Percentiles rank a stretch among this genome's conserved stretches.
Evolutionary conservation across 1,140 invertebrate genomes (phyloP).

Genomic region (Procambarus virginalis): DNA sequence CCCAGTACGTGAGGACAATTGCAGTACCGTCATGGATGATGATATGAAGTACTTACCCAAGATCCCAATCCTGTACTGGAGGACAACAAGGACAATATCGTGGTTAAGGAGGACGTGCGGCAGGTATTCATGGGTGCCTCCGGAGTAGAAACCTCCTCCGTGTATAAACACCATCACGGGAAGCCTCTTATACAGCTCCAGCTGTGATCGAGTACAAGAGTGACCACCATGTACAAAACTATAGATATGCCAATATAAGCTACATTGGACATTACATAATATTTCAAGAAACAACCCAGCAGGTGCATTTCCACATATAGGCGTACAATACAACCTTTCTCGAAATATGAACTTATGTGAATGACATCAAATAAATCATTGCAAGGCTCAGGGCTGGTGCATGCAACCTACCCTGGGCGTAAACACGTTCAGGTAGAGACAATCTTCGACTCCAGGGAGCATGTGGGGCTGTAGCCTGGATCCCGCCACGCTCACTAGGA

Average conservation of each 20-base stretch:
- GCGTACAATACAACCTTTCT: no score
- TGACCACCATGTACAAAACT: no score
- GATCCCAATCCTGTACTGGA: background rate
- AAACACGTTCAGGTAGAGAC: constrained; percentile 44
- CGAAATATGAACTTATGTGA: no score
- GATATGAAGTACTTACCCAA: background rate
- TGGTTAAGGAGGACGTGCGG: no score
- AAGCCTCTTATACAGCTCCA: background rate
- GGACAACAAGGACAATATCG: background rate
- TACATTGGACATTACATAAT: no score
- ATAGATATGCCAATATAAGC: no score
- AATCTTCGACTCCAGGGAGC: constrained; percentile 5
- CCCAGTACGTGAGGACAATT: no score
- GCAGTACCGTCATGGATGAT: no score
- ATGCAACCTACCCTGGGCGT: background rate
- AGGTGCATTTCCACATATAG: no score
- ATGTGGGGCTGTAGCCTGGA: background rate
- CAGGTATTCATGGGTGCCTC: background rate
- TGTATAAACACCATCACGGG: background rate
- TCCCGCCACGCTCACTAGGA: background rate
- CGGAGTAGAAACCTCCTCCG: background rate
- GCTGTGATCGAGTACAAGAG: no score
- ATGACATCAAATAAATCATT: no score
- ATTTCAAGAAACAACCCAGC: no score
- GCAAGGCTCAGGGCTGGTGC: background rate